phyloP scores from a whole-genome alignment of 2,888 invertebrate species.

The Drosophila multiciliata region DNA sequence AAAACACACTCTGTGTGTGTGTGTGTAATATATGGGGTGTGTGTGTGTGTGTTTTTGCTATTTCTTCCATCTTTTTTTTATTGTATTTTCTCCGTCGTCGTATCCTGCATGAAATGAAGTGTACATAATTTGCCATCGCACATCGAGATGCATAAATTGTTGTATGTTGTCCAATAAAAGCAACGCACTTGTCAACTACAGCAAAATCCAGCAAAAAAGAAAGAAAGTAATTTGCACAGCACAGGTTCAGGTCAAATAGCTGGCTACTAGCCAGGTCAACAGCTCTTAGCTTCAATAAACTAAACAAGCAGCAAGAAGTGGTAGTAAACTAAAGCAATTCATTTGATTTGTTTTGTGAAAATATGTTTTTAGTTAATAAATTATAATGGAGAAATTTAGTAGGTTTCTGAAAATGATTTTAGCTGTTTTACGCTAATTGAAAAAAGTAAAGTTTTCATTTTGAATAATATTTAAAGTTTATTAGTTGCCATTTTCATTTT shows the following conservation, averaged over 20 bases:
- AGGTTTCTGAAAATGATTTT: not conserved
- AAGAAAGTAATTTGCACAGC: slow-evolving; percentile 33
- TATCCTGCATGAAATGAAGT: slow-evolving; percentile 69
- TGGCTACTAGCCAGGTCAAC: slow-evolving; percentile 19
- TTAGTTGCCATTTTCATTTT: not conserved
- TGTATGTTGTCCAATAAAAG: slow-evolving; percentile 65
- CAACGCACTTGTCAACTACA: slow-evolving; percentile 69
- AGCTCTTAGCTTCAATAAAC: slow-evolving; percentile 21
- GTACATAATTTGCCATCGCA: slow-evolving; percentile 70
- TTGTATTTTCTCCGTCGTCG: not conserved
- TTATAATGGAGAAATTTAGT: no score
- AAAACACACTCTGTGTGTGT: slow-evolving; percentile 35
- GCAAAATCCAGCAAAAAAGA: slow-evolving; percentile 9
- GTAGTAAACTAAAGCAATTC: not conserved
- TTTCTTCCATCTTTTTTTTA: slow-evolving; percentile 6
- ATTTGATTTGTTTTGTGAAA: not conserved
- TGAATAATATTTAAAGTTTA: no score
- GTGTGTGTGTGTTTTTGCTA: slow-evolving; percentile 23
- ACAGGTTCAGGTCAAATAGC: slow-evolving; percentile 36
- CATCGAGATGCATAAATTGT: slow-evolving; percentile 70
- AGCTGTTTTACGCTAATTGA: not conserved
- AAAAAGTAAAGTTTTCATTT: not conserved
- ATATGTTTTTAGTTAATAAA: no score
- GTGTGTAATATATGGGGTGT: slow-evolving; percentile 61
- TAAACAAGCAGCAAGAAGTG: slow-evolving; percentile 13